Percentiles rank a stretch among this genome's conserved stretches.
Conservation (phyloP, 1,140 invertebrate genomes). For the Ylistrum balloti region DNA sequence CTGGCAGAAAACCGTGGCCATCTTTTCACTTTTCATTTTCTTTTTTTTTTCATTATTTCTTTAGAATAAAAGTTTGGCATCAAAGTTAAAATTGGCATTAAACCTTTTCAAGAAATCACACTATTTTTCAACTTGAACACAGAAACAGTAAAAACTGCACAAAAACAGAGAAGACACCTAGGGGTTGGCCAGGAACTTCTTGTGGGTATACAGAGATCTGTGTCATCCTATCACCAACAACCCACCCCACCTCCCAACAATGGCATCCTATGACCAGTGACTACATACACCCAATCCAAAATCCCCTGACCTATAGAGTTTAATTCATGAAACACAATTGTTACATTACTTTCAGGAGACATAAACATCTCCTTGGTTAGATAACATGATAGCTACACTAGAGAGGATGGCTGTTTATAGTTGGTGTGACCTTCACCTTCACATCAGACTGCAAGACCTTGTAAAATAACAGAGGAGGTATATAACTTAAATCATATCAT, state of each 20-base stretch:
- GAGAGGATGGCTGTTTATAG: background rate
- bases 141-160: background rate
- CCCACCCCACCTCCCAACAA: background rate
- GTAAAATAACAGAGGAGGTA: background rate
- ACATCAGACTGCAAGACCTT: background rate
- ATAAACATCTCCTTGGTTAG: background rate
- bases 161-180: conserved; percentile 19
- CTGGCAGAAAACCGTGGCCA: background rate
- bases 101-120: background rate
- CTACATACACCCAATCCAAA: too few relatives aligned
- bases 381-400: background rate
- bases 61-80: background rate
- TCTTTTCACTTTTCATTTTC: too few relatives aligned
- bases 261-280: background rate
- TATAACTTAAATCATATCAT: too few relatives aligned
- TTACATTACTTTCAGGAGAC: background rate
- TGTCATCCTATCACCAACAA: background rate
- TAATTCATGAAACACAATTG: background rate
- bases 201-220: background rate
- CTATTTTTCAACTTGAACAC: background rate
- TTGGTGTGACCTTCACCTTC: background rate
- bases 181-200: background rate
- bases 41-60: background rate
- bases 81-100: background rate
- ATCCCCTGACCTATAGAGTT: too few relatives aligned